Conservation (phyloP, 1,140 invertebrate species). For the Drosophila chauvacae region DNA sequence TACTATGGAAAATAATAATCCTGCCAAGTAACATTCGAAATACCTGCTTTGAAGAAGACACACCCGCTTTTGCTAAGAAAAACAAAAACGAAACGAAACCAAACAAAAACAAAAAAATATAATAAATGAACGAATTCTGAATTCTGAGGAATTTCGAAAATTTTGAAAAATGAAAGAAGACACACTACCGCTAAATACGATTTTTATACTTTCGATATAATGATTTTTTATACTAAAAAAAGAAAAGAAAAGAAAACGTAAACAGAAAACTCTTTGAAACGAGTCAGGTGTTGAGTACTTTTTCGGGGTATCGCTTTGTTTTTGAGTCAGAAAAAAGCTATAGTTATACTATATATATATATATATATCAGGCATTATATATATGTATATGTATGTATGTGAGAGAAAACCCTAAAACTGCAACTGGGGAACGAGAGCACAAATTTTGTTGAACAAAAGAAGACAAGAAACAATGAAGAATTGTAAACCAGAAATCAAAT, state of each 20-base stretch:
- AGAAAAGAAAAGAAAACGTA: constrained; percentile 44
- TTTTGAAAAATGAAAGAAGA: constrained; percentile 18
- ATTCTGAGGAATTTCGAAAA: constrained; percentile 41
- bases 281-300: constrained; percentile 45
- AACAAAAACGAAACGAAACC: constrained; percentile 24
- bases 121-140: constrained; percentile 43
- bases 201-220: constrained; percentile 84
- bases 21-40: constrained; percentile 84
- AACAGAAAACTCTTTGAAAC: constrained; percentile 63
- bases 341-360: constrained; percentile 50
- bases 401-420: constrained; percentile 66
- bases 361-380: constrained; percentile 47
- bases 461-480: constrained; percentile 18
- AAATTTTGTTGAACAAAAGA: constrained; percentile 77
- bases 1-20: constrained; percentile 80
- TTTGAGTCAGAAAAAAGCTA: constrained; percentile 55
- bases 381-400: constrained; percentile 32
- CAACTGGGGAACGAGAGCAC: constrained; percentile 82
- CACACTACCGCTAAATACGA: constrained; percentile 76
- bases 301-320: constrained; percentile 67
- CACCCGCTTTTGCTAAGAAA: constrained; percentile 83
- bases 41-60: constrained; percentile 84
- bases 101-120: constrained; percentile 45
- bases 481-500: constrained; percentile 56
- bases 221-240: constrained; percentile 80